These are phyloP conservation scores for Cryptocheilus praepositus DNA, from an alignment of 2,888 invertebrate species.

Conservation along the genomic window DNA sequence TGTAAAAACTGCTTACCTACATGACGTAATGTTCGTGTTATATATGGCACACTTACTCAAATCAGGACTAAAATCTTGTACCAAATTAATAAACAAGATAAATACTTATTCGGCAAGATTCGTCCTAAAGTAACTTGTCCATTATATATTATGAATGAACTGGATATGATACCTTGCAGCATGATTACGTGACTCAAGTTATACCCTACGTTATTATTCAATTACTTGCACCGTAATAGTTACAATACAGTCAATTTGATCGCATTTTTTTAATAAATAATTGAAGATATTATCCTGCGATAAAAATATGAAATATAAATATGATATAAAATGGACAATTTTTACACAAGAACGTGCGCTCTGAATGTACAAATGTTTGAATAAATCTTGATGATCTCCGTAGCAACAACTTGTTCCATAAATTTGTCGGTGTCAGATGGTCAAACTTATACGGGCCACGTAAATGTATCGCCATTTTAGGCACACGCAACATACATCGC, in stretches of 20 bases:
- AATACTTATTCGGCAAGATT: too few species aligned
- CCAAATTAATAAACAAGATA: too few species aligned
- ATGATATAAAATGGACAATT: conserved; percentile 42
- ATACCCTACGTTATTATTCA: background rate
- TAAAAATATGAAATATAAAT: conserved; percentile 35
- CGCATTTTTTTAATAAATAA: background rate
- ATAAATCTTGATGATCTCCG: conserved; percentile 7
- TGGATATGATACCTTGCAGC: too few species aligned
- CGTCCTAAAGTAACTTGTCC: too few species aligned
- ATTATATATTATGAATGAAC: too few species aligned
- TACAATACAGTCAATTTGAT: background rate
- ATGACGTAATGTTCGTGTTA: too few species aligned
- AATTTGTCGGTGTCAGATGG: background rate
- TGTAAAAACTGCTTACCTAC: too few species aligned
- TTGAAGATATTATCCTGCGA: conserved; percentile 7
- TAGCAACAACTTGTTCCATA: background rate
- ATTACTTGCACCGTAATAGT: background rate
- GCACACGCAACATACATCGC: conserved; percentile 30
- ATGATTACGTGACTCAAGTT: background rate
- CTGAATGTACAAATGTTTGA: conserved; percentile 19
- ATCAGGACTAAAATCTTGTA: too few species aligned
- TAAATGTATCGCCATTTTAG: conserved; percentile 43
- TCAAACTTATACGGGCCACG: conserved; percentile 40
- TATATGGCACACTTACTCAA: too few species aligned
- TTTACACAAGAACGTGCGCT: conserved; percentile 27